A percentile compares a stretch with the other conserved stretches of the same genome.
Conservation (phyloP, 2,113 vertebrate species). For the Ovis canadensis region DNA sequence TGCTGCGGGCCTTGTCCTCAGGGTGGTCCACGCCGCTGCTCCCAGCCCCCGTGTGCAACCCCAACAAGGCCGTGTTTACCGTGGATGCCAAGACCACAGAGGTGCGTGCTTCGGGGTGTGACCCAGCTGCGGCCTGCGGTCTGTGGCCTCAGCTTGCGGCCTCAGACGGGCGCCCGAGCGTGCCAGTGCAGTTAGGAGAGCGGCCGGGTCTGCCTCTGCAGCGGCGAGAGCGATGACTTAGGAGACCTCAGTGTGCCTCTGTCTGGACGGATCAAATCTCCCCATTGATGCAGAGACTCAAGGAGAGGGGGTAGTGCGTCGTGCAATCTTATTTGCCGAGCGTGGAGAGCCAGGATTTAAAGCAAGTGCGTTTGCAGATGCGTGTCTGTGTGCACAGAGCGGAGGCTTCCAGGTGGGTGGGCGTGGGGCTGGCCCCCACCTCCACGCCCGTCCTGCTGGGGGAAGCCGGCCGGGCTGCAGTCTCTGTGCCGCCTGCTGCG, state of each 20-base stretch:
- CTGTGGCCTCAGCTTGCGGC: neutral
- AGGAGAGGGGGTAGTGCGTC: fast-evolving
- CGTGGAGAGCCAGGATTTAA: fast-evolving
- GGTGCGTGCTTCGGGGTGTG: slow-evolving; percentile 68
- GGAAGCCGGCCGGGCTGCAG: fast-evolving
- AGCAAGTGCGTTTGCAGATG: fast-evolving
- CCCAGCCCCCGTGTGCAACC: slow-evolving; percentile 74
- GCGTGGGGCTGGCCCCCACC: fast-evolving
- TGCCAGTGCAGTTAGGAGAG: neutral
- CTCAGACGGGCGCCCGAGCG: neutral
- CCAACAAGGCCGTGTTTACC: slow-evolving; percentile 86
- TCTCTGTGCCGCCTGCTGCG: fast-evolving
- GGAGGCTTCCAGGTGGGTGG: neutral
- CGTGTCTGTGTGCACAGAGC: fast-evolving
- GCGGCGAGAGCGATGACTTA: neutral
- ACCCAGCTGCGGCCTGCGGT: fast-evolving
- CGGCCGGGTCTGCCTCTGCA: fast-evolving
- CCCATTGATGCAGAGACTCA: neutral
- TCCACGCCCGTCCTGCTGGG: neutral
- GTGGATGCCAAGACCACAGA: slow-evolving; percentile 84
- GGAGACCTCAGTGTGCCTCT: neutral
- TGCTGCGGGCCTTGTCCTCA: slow-evolving; percentile 71
- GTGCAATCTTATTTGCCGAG: fast-evolving
- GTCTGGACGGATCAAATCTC: fast-evolving
- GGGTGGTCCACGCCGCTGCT: slow-evolving; percentile 69